Percentiles rank a stretch among this genome's conserved stretches.
Conservation (phyloP, 2,888 invertebrate species). For the Troides helena region DNA sequence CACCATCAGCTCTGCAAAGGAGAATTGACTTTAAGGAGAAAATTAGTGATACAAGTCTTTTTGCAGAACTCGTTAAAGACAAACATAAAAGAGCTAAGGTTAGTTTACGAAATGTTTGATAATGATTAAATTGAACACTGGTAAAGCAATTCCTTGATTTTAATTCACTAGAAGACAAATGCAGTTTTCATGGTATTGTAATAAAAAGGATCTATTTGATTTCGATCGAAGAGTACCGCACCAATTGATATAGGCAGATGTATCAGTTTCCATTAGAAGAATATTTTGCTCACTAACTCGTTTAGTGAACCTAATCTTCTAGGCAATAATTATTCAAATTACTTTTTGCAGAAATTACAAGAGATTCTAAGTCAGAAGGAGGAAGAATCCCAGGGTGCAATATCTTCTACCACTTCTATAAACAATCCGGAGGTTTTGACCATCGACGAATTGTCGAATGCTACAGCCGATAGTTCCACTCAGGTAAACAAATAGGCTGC, state of each 20-base stretch:
- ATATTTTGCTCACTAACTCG: too few species aligned
- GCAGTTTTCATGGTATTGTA: too few species aligned
- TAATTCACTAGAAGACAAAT: too few species aligned
- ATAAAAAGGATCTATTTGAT: too few species aligned
- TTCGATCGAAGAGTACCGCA: too few species aligned
- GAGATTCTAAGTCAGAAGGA: slow-evolving; percentile 85
- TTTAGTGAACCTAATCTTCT: too few species aligned
- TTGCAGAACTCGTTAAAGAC: slow-evolving; percentile 93
- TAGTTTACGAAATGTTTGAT: slow-evolving; percentile 23
- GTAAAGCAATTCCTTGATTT: too few species aligned
- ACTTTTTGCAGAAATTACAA: slow-evolving; percentile 78
- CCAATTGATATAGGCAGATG: too few species aligned
- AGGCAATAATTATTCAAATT: too few species aligned
- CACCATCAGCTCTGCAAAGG: slow-evolving; percentile 65
- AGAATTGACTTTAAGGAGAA: slow-evolving; percentile 87
- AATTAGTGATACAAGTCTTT: slow-evolving; percentile 93
- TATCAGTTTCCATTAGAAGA: too few species aligned
- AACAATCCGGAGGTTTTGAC: slow-evolving; percentile 59
- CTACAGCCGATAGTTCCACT: slow-evolving; percentile 56
- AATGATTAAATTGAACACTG: too few species aligned
- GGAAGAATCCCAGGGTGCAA: slow-evolving; percentile 73
- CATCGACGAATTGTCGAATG: slow-evolving; percentile 63
- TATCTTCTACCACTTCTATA: slow-evolving; percentile 54
- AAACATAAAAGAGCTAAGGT: slow-evolving; percentile 90
- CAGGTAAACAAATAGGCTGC: slow-evolving; percentile 45